Evolutionary conservation across 2,888 invertebrate species (phyloP), one percentile per base, ranked within the genome.

Genomic region (Watsonalla cultraria): DNA sequence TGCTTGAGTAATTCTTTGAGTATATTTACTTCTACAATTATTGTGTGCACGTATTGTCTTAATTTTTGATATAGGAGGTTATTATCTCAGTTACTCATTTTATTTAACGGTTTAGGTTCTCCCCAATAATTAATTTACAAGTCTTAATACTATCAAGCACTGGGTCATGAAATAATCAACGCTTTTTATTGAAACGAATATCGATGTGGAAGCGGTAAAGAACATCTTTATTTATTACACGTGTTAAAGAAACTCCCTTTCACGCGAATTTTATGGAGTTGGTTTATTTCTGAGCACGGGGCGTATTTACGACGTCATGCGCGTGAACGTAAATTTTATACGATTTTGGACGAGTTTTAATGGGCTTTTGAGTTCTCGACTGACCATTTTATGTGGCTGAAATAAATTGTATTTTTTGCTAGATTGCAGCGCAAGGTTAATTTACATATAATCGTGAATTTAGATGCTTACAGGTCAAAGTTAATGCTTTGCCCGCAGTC

Each of bases 221-320:
- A 66, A 62, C 59, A 65, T 11, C 65, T 74, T 74, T 76, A 76
- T 68, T 67, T 70, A 24, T 24, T 24, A 68, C 64, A 60, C 62
- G 65, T 70, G 70, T 72, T 66, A 73, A 71, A 74, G 69, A 68
- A 76, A 76, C 74, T 76, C 68, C 72, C 76, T 75, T 76, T 76
- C 76, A 75, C 65, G 66, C 70, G 62, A 74, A 72, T 77, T 86
- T 85, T 82, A 84, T 81, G 64, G 68, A 70, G 68, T 72, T 65
- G 64, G 72, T 79, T 80, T 80, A 80, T 81, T 78, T 73, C 75
- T 64, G 61, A 62, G 63, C 74, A 74, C 74, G 68, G 77, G 70
- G 72, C 77, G 78, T 75, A 80, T 88, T 88, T 86, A 88, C 84
- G 84, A 77, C 69, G 75, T 77, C 80, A 82, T 79, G 80, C 72